Conservation (phyloP, 2,113 vertebrate genomes). For the Australoheros scitulus region DNA sequence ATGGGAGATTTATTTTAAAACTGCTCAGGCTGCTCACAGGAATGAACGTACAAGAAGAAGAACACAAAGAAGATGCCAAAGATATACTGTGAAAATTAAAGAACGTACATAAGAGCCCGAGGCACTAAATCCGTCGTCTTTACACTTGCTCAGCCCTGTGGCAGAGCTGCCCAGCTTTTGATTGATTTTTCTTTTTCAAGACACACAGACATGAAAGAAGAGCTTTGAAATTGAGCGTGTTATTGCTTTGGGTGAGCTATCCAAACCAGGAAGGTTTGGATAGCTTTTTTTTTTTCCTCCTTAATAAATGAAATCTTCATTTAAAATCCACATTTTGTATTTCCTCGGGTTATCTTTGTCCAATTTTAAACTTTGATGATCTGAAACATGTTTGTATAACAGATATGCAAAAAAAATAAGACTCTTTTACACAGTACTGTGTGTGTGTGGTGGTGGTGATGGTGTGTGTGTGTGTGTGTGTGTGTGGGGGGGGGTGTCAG, state of each 20-base stretch:
- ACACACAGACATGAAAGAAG: background rate
- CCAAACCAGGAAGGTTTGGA: too few relatives aligned
- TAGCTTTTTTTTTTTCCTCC: background rate
- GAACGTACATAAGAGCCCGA: constrained; percentile 51
- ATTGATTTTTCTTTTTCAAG: constrained; percentile 17
- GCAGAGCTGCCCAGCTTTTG: background rate
- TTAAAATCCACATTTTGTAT: background rate
- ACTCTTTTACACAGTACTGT: background rate
- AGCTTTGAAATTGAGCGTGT: constrained; percentile 16
- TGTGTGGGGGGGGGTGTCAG: background rate
- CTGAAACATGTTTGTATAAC: background rate
- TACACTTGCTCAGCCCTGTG: constrained; percentile 17
- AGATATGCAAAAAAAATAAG: background rate
- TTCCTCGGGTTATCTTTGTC: background rate
- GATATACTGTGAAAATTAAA: constrained; percentile 50
- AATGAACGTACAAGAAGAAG: background rate
- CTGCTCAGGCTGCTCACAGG: constrained; percentile 6
- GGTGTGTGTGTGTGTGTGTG: too few relatives aligned
- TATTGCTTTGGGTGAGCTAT: background rate
- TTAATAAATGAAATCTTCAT: background rate
- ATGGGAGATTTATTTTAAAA: constrained; percentile 60
- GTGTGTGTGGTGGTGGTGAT: too few relatives aligned
- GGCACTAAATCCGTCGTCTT: constrained; percentile 59
- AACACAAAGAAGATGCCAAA: constrained; percentile 14
- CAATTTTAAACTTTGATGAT: background rate